Evolutionary conservation across 2,888 invertebrate genomes (phyloP), one percentile per base, ranked within the genome.

Genomic region (Eustalomyia histrio): DNA sequence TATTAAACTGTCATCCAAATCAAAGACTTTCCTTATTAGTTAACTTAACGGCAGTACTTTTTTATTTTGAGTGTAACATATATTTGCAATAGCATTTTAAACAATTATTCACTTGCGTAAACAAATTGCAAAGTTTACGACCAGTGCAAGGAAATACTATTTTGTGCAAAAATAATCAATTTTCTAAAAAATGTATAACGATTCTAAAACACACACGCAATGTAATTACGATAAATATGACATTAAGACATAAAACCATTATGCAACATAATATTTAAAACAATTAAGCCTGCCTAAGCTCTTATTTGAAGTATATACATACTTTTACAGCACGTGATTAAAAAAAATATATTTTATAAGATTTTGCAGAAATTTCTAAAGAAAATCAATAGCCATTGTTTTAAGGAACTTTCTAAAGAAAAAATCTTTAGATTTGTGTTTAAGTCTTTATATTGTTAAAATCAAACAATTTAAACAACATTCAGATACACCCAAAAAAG

Each of bases 331-430:
- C 35, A 35, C 8, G 14, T 43, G 7, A 14, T 21, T 21, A 21
- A 21, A 21, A 21, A 21, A 21, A 21, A 29, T 6, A 1, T 7
- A 29, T 47, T 47, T 47, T n/a, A 47, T n/a, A n/a, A 47, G 43
- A 14, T n/a, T 47, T 47, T 39, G 39, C 6, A 39, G 14, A 39
- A 39, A 39, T 47, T 47, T 47, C 43, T n/a, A n/a, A 6, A 47
- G 43, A 47, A 47, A 47, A 47, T 47, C 43, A 47, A 47, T 47
- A 47, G 6, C 6, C n/a, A 47, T 47, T 47, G 43, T 47, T 47
- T n/a, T 16, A 47, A 47, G n/a, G n/a, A 47, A 39, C 1, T 39
- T 12, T 47, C 43, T 6, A 14, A 5, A 43, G 6, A 47, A 47
- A 14, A n/a, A 7, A n/a, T 47, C 43, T n/a, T n/a, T 16, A 47